phyloP scores from a whole-genome alignment of 2,113 vertebrate species.

The Aegotheles bennettii region DNA sequence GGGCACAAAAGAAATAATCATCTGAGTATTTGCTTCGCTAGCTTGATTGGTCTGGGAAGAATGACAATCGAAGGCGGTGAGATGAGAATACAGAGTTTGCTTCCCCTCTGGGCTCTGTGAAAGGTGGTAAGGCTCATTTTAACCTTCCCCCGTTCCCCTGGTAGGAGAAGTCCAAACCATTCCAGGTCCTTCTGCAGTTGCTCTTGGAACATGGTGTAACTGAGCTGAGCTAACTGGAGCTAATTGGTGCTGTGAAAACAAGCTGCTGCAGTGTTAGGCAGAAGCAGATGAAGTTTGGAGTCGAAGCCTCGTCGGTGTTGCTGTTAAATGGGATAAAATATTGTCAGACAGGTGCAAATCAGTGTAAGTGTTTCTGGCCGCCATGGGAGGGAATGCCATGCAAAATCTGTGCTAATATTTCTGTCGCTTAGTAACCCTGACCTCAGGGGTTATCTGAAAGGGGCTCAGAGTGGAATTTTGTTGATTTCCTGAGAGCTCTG shows the following conservation, averaged over 20 bases:
- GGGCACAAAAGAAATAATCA: slow-evolving; percentile 58
- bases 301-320: neutral
- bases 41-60: slow-evolving; percentile 64
- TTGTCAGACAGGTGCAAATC: slow-evolving; percentile 12
- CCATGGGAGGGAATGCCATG: neutral
- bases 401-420: neutral
- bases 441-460: slow-evolving; percentile 50
- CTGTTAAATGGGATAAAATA: neutral
- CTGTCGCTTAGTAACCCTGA: slow-evolving; percentile 45
- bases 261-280: neutral
- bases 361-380: neutral
- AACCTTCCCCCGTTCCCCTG: neutral
- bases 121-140: neutral
- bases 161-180: neutral
- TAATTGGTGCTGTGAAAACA: neutral
- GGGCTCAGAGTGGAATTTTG: slow-evolving; percentile 49
- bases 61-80: slow-evolving; percentile 47
- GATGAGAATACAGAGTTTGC: neutral
- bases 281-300: neutral
- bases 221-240: neutral
- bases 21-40: slow-evolving; percentile 63
- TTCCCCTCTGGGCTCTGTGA: neutral
- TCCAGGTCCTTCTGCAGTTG: neutral
- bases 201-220: neutral
- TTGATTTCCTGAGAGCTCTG: slow-evolving; percentile 49